phyloP scores from a whole-genome alignment of 2,113 vertebrate genomes.

The Pomatorhinus ruficollis region DNA sequence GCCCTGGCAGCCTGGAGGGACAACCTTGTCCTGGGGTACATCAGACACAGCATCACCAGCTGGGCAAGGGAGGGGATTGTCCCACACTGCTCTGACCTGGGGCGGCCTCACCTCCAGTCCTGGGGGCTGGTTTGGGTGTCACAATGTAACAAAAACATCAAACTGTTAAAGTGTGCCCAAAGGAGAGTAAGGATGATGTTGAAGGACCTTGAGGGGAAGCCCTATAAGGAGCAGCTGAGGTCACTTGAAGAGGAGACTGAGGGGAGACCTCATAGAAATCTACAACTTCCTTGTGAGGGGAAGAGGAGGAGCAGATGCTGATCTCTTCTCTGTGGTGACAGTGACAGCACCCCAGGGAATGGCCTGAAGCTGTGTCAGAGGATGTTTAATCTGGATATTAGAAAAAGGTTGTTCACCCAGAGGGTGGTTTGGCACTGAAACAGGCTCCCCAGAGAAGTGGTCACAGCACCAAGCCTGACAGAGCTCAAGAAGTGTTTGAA shows the following conservation, averaged over 20 bases:
- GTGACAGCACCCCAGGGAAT: not conserved
- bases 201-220: not conserved
- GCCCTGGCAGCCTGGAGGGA: not conserved
- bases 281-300: fast-evolving
- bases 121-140: not conserved
- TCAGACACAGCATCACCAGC: not conserved
- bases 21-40: fast-evolving
- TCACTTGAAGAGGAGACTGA: not conserved
- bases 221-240: fast-evolving
- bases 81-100: fast-evolving
- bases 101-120: fast-evolving
- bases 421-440: not conserved
- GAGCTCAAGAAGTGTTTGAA: not conserved
- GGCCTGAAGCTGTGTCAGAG: fast-evolving
- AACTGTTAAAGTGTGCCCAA: fast-evolving
- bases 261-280: not conserved
- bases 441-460: fast-evolving
- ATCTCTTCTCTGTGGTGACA: not conserved
- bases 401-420: not conserved
- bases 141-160: fast-evolving
- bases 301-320: not conserved
- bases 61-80: not conserved
- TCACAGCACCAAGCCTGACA: not conserved
- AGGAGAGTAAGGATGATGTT: fast-evolving
- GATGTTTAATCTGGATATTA: not conserved